Evolutionary conservation across 2,113 vertebrate species (phyloP).

Genomic region (Parus major): DNA sequence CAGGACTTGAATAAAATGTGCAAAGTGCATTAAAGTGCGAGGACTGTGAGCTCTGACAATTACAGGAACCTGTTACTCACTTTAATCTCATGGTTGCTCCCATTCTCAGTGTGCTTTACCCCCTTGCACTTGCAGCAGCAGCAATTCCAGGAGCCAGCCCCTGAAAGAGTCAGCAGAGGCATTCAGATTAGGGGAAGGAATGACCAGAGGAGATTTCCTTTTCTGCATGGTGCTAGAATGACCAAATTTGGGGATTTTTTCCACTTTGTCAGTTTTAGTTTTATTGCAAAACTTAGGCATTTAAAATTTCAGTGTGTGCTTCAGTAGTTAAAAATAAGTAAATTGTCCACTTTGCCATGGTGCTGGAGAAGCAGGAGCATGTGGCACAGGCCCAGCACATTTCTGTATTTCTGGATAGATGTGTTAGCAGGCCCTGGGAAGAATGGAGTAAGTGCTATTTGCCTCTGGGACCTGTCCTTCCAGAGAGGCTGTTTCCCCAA

Average conservation of each 20-base stretch:
- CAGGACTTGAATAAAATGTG: not conserved
- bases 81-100: not conserved
- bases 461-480: not conserved
- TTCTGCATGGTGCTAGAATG: not conserved
- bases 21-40: accelerated
- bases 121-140: not conserved
- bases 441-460: accelerated
- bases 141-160: not conserved
- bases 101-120: accelerated
- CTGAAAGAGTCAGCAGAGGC: not conserved
- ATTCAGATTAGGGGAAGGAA: not conserved
- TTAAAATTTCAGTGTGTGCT: not conserved
- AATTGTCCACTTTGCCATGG: not conserved
- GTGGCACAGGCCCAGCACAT: not conserved
- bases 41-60: accelerated
- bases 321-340: not conserved
- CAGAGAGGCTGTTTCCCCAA: not conserved
- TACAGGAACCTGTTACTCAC: not conserved
- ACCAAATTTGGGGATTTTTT: not conserved
- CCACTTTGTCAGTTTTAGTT: not conserved
- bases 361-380: not conserved
- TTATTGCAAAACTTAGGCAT: not conserved
- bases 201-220: not conserved
- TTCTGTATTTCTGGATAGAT: not conserved
- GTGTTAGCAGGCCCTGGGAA: not conserved